Conservation (phyloP, 2,113 vertebrate genomes). For the Recurvirostra avosetta region DNA sequence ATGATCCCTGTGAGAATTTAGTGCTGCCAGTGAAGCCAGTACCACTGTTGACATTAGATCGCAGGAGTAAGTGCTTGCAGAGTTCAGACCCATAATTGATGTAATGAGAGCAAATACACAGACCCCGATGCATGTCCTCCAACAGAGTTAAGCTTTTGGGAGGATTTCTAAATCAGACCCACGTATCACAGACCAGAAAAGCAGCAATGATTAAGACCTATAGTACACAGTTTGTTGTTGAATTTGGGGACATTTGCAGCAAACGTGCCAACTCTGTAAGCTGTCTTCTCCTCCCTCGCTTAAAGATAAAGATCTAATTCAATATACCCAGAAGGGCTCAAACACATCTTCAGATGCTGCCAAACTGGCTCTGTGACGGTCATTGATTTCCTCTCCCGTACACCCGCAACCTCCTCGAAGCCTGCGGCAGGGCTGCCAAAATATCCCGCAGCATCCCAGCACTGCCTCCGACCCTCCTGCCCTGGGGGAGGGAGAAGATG, state of each 20-base stretch:
- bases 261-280: not conserved
- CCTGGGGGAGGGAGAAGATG: not conserved
- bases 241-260: not conserved
- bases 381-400: not conserved
- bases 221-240: not conserved
- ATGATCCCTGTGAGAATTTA: not conserved
- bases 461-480: not conserved
- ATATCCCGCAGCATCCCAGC: not conserved
- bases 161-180: not conserved
- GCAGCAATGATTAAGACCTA: not conserved
- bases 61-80: not conserved
- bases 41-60: not conserved
- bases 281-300: rapidly evolving
- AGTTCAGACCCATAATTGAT: not conserved
- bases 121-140: rapidly evolving
- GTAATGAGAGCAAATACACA: not conserved
- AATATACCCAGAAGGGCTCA: not conserved
- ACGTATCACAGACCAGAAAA: not conserved
- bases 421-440: not conserved
- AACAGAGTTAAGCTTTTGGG: not conserved
- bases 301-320: not conserved
- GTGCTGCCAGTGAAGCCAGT: not conserved
- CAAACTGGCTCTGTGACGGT: not conserved
- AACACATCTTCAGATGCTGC: not conserved
- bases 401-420: rapidly evolving